These are phyloP conservation scores for Drosophila picticornis DNA, from an alignment of 2,888 invertebrate species.

Conservation along the genomic window DNA sequence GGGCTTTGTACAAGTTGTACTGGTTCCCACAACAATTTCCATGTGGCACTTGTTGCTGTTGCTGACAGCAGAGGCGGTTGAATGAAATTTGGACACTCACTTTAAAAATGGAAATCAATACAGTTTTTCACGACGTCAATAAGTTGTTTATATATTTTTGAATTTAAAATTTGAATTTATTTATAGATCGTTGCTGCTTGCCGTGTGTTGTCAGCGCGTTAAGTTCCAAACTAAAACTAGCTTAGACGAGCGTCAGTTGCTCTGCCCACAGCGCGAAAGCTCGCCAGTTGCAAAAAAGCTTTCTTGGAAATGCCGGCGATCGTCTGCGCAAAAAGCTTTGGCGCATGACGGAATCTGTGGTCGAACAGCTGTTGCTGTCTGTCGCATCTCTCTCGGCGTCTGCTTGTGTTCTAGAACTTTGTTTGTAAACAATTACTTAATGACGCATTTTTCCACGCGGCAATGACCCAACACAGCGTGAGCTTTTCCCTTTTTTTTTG, in stretches of 20 bases:
- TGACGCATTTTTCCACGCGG: slow-evolving; percentile 43
- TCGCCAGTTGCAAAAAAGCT: slow-evolving; percentile 32
- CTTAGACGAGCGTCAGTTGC: slow-evolving; percentile 49
- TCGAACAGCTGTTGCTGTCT: slow-evolving; percentile 39
- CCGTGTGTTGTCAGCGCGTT: slow-evolving; percentile 55
- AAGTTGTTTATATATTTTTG: slow-evolving; percentile 5
- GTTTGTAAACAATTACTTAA: slow-evolving; percentile 63
- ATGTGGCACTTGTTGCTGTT: background rate
- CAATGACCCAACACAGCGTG: background rate
- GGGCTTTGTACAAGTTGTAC: slow-evolving; percentile 15
- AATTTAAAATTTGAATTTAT: slow-evolving; percentile 21
- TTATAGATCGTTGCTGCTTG: slow-evolving; percentile 39
- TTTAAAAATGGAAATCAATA: slow-evolving; percentile 15
- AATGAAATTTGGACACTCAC: slow-evolving; percentile 44
- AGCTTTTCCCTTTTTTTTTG: background rate
- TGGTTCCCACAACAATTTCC: slow-evolving; percentile 16
- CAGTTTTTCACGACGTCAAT: slow-evolving; percentile 29
- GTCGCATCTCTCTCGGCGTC: background rate
- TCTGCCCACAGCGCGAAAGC: slow-evolving; percentile 36
- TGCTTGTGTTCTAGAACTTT: slow-evolving; percentile 47
- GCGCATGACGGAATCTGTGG: slow-evolving; percentile 25
- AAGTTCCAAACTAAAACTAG: slow-evolving; percentile 71
- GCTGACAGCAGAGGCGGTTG: slow-evolving; percentile 8
- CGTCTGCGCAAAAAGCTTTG: slow-evolving; percentile 47
- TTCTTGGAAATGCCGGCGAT: slow-evolving; percentile 24